Evolutionary conservation across 2,888 invertebrate species (phyloP).

Genomic region (Opisthograptis luteolata): DNA sequence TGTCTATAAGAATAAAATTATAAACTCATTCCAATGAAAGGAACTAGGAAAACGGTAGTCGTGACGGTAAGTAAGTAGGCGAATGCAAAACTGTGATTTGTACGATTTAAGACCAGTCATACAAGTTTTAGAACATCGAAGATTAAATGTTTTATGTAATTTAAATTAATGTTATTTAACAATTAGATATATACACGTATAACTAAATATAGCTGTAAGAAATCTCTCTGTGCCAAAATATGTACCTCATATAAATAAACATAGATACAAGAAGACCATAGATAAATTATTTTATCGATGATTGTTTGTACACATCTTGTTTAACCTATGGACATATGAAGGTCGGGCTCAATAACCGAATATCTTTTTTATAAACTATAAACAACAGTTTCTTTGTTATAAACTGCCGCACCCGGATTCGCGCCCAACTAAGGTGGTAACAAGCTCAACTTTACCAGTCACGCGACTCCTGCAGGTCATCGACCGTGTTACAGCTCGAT

Average conservation of each 20-base stretch:
- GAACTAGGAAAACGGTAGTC: slow-evolving; percentile 74
- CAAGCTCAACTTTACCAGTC: too few species aligned
- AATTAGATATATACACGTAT: slow-evolving; percentile 74
- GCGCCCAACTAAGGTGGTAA: too few species aligned
- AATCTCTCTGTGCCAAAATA: slow-evolving; percentile 92
- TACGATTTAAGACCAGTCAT: slow-evolving; percentile 83
- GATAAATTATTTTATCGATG: slow-evolving; percentile 72
- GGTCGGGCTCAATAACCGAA: slow-evolving; percentile 38
- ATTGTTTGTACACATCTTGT: slow-evolving; percentile 68
- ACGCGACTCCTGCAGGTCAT: too few species aligned
- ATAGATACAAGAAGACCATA: slow-evolving; percentile 78
- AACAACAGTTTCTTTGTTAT: too few species aligned
- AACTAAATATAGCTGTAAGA: slow-evolving; percentile 79
- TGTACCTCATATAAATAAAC: slow-evolving; percentile 89
- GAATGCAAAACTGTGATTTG: slow-evolving; percentile 84
- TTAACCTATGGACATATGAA: slow-evolving; percentile 51
- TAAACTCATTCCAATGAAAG: slow-evolving; percentile 75
- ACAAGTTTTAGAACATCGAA: slow-evolving; percentile 84
- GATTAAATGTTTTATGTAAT: slow-evolving; percentile 75
- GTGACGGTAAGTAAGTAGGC: slow-evolving; percentile 78
- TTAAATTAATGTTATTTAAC: slow-evolving; percentile 67
- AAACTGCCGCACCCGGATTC: too few species aligned
- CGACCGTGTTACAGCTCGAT: too few species aligned
- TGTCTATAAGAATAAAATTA: slow-evolving; percentile 59
- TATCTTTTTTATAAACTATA: too few species aligned